Base-by-base conservation (phyloP, 2,113 vertebrate species). In the Desmodus rotundus region DNA sequence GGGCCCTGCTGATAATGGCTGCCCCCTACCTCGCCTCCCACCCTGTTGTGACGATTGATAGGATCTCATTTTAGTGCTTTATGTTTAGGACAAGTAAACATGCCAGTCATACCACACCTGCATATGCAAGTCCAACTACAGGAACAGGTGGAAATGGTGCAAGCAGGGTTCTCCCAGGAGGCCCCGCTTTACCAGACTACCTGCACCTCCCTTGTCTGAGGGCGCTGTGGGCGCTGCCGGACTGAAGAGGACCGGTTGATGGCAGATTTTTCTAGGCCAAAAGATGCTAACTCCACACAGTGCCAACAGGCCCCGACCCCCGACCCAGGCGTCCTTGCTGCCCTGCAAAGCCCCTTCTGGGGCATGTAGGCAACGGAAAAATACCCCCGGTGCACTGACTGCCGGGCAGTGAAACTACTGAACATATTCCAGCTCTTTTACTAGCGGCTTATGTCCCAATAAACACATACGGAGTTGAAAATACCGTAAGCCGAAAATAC, bases 51-150 rank as follows among this genome's bases (percentile, higher is more conserved):
- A 90, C 94, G 96, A 95, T 96, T 84, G 97, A 96, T 91, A 47
- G 52, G 80, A 41, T 73, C 85, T 95, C 84, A 77, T 72, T 87
- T 86, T 76, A 84, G 76, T 76, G 74, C 70, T 93, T 58, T 94
- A 26, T 19, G 87, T 87, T 93, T 92, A 73, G 74, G 68, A 93
- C 94, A 94, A 94, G 76, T 78, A 94, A 97, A 92, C 94, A 92
- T 96, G 94, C 92, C 93, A 95, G 50, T 97, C 95, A 93, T 96
- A 93, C 80, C 97, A 87, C 87, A 76, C 80, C 81, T 77, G 87
- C 43, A 68, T 41, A 56, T 24, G 80, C 96, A 92, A 38, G 54
- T 56, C 47, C 13, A 33, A 7, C 56, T 58, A 15, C 17, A 82
- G 52, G n/a, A 88, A 56, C 16, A 33, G 76, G n/a, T 70, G 22